Evolutionary conservation across 2,888 invertebrate species (phyloP), one percentile per base, ranked within the genome.

Genomic region (Drosophila rellima): DNA sequence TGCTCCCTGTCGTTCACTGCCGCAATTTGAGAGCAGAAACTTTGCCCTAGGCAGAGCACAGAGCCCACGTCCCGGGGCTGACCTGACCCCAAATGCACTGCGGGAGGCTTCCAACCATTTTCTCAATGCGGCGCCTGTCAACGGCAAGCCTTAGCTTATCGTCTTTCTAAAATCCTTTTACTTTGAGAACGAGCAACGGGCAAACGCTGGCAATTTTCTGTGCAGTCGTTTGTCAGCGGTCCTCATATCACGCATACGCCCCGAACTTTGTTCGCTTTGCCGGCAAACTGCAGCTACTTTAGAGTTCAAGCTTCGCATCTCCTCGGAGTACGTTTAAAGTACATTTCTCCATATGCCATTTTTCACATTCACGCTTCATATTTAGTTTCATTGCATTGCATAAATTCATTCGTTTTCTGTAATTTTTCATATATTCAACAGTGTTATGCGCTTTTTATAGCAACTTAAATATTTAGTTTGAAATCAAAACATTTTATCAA

Each of bases 71-170:
- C 35, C 39, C 11, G 7, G 29, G 47, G 20, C 61, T 78, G 79
- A 66, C 78, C 75, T 78, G 79, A 70, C 78, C 75, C 56, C 73
- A 61, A 57, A 69, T 74, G 79, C 75, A 69, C 78, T 50, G 64
- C 64, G 60, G 75, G 75, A 18, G 18, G 23, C 39, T 44, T 57
- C 63, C 63, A 69, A 45, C 17, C 55, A 37, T 42, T 60, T 64
- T 47, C 61, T 48, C 33, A 50, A 48, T 48, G 29, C 42, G 47
- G 26, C 11, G 64, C 60, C 75, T 74, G 76, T 78, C 76, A 76
- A 51, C 48, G 52, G 33, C 78, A 78, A 60, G 39, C 48, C 42
- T 15, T 42, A 45, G 57, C 63, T 64, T 64, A 73, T 75, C 63
- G 60, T 73, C 52, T 56, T 68, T 40, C 56, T 29, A 17, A 37